These are phyloP conservation scores for Lasioglossum figueresi DNA, from an alignment of 2,888 invertebrate genomes.

Conservation along the genomic window DNA sequence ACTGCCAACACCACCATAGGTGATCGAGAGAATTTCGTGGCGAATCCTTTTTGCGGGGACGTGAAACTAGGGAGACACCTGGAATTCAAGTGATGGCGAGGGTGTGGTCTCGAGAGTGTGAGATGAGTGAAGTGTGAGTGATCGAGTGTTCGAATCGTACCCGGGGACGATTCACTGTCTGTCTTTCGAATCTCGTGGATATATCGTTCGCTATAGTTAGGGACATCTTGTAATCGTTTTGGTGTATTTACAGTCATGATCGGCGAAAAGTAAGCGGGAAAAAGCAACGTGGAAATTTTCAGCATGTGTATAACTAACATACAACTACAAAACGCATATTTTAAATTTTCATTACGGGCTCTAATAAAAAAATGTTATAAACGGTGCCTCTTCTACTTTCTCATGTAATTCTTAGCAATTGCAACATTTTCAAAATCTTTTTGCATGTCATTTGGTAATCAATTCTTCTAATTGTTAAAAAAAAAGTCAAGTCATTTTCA, in stretches of 20 bases:
- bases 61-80: neutral
- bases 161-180: neutral
- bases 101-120: neutral
- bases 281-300: too few species aligned
- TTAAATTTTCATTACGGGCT: too few species aligned
- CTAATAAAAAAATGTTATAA: too few species aligned
- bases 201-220: neutral
- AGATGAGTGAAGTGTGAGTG: constrained; percentile 1
- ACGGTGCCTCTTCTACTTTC: too few species aligned
- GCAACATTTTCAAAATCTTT: too few species aligned
- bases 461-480: too few species aligned
- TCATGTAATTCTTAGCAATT: too few species aligned
- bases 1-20: neutral
- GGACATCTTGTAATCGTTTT: neutral
- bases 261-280: neutral
- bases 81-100: neutral
- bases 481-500: too few species aligned
- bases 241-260: neutral
- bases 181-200: neutral
- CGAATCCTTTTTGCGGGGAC: neutral
- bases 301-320: too few species aligned
- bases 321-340: too few species aligned
- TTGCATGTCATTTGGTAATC: too few species aligned
- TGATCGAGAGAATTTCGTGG: constrained; percentile 2
- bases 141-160: neutral